Evolutionary conservation across 2,113 vertebrate species (phyloP).

Genomic region (Percina caprodes): DNA sequence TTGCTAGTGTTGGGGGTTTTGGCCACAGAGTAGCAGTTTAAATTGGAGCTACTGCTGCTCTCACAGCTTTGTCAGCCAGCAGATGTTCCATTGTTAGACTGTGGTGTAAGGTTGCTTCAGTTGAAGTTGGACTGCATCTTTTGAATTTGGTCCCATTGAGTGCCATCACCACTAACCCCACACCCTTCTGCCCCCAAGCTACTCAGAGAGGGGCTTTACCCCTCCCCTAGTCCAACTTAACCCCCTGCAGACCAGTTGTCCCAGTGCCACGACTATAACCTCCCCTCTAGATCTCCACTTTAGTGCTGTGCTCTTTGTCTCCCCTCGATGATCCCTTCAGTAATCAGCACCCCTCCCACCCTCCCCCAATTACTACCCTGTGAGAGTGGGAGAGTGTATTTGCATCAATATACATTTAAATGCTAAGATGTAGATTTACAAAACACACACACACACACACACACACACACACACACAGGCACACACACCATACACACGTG

Average conservation of each 20-base stretch:
- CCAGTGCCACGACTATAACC: constrained; percentile 17
- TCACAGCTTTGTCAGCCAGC: constrained; percentile 70
- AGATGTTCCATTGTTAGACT: constrained; percentile 81
- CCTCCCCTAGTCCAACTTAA: constrained; percentile 69
- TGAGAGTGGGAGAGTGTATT: constrained; percentile 34
- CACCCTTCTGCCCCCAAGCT: constrained; percentile 43
- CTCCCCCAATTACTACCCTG: constrained; percentile 47
- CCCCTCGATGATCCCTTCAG: constrained; percentile 34
- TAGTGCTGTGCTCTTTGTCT: constrained; percentile 53
- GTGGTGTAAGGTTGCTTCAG: constrained; percentile 78
- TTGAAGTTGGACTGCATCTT: constrained; percentile 81
- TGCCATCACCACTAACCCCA: constrained; percentile 42
- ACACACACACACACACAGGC: too few relatives aligned
- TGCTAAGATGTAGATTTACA: constrained; percentile 23
- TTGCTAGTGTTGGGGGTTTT: constrained; percentile 36
- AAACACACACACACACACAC: not conserved
- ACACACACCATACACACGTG: too few relatives aligned
- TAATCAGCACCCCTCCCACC: constrained; percentile 49
- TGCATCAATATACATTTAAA: constrained; percentile 49
- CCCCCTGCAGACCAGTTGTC: constrained; percentile 63
- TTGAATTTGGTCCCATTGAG: constrained; percentile 78
- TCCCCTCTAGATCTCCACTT: constrained; percentile 44
- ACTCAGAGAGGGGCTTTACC: constrained; percentile 63
- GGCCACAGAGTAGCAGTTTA: constrained; percentile 12
- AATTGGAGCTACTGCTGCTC: constrained; percentile 31